Evolutionary conservation across 2,113 vertebrate genomes (phyloP), one percentile per base, ranked within the genome.

Genomic region (Nyctereutes procyonoides): DNA sequence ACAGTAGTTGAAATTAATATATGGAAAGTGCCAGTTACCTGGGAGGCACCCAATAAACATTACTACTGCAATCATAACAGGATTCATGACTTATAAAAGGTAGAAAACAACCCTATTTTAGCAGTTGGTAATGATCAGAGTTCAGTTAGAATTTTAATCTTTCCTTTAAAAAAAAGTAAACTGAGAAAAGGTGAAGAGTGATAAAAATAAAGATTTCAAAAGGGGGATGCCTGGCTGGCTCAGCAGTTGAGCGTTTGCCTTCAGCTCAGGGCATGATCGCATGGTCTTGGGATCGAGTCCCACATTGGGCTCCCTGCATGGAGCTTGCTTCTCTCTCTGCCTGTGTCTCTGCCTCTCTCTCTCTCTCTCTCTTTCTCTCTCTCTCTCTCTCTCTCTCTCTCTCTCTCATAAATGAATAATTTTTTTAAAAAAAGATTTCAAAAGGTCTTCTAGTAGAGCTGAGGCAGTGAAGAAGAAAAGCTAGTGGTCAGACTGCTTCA

Each of bases 81-180:
- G 76, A 85, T 95, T 74, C 38, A 83, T 85, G 58, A 81, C n/a
- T 80, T 97, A 28, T 0, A 67, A 88, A 89, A 92, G 3, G 81
- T 43, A 76, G 87, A 90, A 86, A 97, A 90, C 35, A 88, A 22
- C 28, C 28, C 26, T 48, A 0, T 81, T 24, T 58, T 35, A 60
- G 10, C 56, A 43, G 4, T 82, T 89, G 56, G 20, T 85, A 35
- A 32, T 65, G 28, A 35, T 84, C n/a, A n/a, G 51, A 92, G 15
- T 24, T 94, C 92, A 63, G 90, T 73, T 35, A 88, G 69, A 97
- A 85, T 86, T 77, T 90, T 93, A 88, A 88, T 86, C 79, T 95
- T 26, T 91, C 82, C 43, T 94, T 76, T 51, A 76, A 74, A 83
- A 35, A 86, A 88, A 67, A 53, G n/a, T 55, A 92, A 51, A 62